phyloP scores from a whole-genome alignment of 2,113 vertebrate genomes.

The Crypturellus undulatus region DNA sequence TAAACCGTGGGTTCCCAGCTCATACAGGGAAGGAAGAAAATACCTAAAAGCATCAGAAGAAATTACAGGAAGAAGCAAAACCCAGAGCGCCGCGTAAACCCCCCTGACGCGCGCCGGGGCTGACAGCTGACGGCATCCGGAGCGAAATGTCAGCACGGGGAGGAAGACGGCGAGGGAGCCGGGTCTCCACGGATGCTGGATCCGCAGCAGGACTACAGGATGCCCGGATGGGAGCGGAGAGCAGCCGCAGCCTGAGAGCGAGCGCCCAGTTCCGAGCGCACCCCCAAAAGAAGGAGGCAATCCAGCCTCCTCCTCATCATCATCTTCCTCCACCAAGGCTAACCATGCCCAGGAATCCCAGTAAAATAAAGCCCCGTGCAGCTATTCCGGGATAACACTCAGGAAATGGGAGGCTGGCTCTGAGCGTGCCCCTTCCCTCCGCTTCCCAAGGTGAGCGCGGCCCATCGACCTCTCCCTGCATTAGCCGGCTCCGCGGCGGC shows the following conservation, averaged over 20 bases:
- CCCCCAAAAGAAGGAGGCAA: not conserved
- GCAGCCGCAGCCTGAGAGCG: too few relatives aligned
- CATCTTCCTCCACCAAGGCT: not conserved
- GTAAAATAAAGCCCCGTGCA: not conserved
- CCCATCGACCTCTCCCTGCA: not conserved
- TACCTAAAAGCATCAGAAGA: slow-evolving; percentile 23
- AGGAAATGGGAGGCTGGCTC: not conserved
- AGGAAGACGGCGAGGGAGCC: not conserved
- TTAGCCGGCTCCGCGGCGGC: not conserved
- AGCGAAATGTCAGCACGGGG: rapidly evolving
- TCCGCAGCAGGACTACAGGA: not conserved
- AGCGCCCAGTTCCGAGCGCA: too few relatives aligned
- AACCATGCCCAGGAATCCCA: not conserved
- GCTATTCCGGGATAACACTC: not conserved
- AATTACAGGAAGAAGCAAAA: slow-evolving; percentile 27
- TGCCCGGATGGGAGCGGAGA: not conserved
- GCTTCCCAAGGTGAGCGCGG: not conserved
- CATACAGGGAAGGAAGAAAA: not conserved
- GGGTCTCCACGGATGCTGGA: rapidly evolving
- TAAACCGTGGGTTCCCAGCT: slow-evolving; percentile 58
- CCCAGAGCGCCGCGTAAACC: not conserved
- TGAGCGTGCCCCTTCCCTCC: not conserved
- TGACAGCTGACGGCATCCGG: not conserved
- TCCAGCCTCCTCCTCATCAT: not conserved
- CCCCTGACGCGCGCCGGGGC: not conserved